A percentile compares a stretch with the other conserved stretches of the same genome.
These are phyloP conservation scores for Xiphophorus hellerii DNA, from an alignment of 2,113 vertebrate species.

Conservation along the genomic window DNA sequence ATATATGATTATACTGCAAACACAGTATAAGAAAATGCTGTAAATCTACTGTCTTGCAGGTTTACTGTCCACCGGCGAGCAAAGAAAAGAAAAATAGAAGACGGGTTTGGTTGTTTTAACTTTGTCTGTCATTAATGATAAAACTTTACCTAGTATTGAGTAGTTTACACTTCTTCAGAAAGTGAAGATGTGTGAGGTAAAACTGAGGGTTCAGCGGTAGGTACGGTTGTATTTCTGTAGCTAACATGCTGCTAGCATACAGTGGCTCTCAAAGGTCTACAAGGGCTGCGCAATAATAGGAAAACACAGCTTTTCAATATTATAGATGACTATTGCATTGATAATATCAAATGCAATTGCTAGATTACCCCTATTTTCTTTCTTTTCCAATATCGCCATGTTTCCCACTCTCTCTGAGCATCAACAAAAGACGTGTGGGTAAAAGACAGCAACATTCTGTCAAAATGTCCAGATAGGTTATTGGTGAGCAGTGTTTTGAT, in stretches of 20 bases:
- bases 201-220: not conserved
- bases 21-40: constrained; percentile 14
- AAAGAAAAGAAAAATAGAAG: not conserved
- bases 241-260: not conserved
- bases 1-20: constrained; percentile 9
- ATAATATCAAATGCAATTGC: not conserved
- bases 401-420: not conserved
- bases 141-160: constrained; percentile 15
- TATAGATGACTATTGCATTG: not conserved
- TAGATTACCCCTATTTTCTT: not conserved
- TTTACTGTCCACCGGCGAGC: constrained; percentile 8
- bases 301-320: not conserved
- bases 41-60: constrained; percentile 32
- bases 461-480: too few species aligned
- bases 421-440: not conserved
- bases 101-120: not conserved
- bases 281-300: not conserved
- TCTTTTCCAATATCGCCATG: not conserved
- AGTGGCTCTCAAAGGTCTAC: not conserved
- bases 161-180: constrained; percentile 34
- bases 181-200: not conserved
- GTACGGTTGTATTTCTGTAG: not conserved
- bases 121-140: constrained; percentile 22
- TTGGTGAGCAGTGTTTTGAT: not conserved
- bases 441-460: not conserved